Evolutionary conservation across 2,797 vertebrate species (phyloP), one percentile per base, ranked within the genome.

Genomic region (Fringilla coelebs): DNA sequence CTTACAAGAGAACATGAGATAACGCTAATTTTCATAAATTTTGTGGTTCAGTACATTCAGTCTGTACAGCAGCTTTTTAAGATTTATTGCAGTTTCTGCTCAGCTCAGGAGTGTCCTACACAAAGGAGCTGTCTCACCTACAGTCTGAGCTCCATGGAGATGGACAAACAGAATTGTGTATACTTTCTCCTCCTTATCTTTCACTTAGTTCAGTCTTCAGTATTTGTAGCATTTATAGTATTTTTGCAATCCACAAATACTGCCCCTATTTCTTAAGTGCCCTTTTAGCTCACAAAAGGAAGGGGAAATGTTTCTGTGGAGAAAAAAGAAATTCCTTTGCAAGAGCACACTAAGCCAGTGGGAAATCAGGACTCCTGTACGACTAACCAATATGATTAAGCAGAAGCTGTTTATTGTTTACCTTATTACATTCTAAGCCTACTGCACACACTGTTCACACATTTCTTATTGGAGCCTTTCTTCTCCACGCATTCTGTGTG

Each of bases 31-130:
- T 90, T 94, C 28, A 61, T 66, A 62, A 79, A 66, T 82, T 62
- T 60, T 32, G 10, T 62, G 11, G 40, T n/a, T 89, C 34, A 14
- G 89, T 89, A 96, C 94, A 73, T 90, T 76, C 88, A 87, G 89
- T 95, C 76, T 87, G 43, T 90, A 70, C 63, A 66, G 46, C 60
- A 80, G 31, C 31, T 84, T 62, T 77, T 66, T n/a, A 86, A 84
- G 80, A 90, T 75, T 89, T 58, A 84, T 62, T 73, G 58, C 74
- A 36, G n/a, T 79, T 92, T 87, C 36, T 31, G 22, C 38, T 80
- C 49, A 57, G 46, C 22, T 54, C 21, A 40, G n/a, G 14, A 29
- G 36, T 38, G 21, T 75, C 34, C 13, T 40, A 36, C 0, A 0
- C 34, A 84, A 51, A 73, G 29, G 34, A 75, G 17, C 25, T 36